These are phyloP conservation scores for Lepidochrysops patricia DNA, from an alignment of 2,888 invertebrate species.

Conservation along the genomic window DNA sequence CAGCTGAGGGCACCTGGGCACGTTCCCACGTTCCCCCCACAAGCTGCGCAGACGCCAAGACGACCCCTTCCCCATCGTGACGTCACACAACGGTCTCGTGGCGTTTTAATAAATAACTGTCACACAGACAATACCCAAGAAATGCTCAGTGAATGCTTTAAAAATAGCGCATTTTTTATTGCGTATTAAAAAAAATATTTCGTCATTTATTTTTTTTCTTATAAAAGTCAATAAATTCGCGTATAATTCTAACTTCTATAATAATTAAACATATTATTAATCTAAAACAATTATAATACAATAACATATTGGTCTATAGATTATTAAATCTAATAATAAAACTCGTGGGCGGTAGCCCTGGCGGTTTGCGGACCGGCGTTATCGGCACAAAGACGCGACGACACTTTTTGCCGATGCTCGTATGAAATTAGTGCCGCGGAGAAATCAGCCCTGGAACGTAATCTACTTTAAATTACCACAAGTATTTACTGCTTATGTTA, in stretches of 20 bases:
- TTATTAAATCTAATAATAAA: not conserved
- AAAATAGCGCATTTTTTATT: not conserved
- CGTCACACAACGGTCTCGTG: conserved; percentile 50
- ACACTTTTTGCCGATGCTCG: conserved; percentile 40
- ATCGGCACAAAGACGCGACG: conserved; percentile 44
- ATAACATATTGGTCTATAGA: not conserved
- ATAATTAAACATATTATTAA: too few relatives aligned
- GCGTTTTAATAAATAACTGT: conserved; percentile 32
- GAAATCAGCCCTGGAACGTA: conserved; percentile 33
- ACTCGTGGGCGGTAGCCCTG: conserved; percentile 46
- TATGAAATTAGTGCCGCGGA: conserved; percentile 27
- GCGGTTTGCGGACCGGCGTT: conserved; percentile 41
- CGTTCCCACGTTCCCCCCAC: conserved; percentile 64
- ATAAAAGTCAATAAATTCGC: too few relatives aligned
- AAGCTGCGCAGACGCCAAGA: conserved; percentile 31
- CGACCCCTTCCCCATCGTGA: conserved; percentile 30
- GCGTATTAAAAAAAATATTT: not conserved
- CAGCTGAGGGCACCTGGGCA: conserved; percentile 58
- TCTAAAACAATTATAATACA: not conserved
- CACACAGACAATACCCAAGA: conserved; percentile 4
- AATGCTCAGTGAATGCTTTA: not conserved
- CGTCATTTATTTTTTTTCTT: too few relatives aligned
- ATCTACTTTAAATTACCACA: conserved; percentile 25
- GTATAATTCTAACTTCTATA: too few relatives aligned
- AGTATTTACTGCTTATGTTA: conserved; percentile 10